Percentiles rank a stretch among this genome's conserved stretches.
phyloP scores from a whole-genome alignment of 1,140 invertebrate genomes.

The Meloidogyne chitwoodi region DNA sequence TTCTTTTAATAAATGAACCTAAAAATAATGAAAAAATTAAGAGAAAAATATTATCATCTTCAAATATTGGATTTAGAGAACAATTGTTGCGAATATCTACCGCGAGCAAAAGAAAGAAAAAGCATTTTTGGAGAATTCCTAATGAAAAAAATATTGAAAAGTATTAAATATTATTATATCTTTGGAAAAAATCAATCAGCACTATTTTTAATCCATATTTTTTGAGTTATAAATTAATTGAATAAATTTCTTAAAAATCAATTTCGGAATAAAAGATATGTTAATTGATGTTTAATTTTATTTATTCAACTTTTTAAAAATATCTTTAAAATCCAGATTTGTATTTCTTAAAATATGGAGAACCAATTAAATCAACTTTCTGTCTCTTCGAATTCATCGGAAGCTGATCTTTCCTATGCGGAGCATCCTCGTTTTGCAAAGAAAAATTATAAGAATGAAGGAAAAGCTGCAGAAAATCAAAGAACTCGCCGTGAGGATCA shows the following conservation, averaged over 20 bases:
- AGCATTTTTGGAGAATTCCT: background rate
- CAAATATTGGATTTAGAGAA: slow-evolving; percentile 1
- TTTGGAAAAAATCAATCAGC: too few species aligned
- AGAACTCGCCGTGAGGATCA: background rate
- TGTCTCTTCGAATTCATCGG: background rate
- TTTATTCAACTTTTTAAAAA: background rate
- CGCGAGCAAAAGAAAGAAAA: slow-evolving; percentile 1
- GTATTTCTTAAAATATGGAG: background rate
- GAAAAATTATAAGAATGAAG: background rate
- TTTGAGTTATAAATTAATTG: background rate
- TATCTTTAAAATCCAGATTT: background rate
- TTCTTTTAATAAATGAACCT: background rate
- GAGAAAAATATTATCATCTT: background rate
- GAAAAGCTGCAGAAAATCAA: slow-evolving; percentile 1
- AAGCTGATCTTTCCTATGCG: background rate
- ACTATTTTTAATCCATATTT: background rate
- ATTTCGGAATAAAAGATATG: background rate
- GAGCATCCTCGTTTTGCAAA: background rate
- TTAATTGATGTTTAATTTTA: background rate
- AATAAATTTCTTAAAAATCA: background rate
- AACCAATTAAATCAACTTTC: background rate
- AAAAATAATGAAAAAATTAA: background rate
- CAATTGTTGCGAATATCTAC: slow-evolving; percentile 16
- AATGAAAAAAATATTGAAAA: background rate
- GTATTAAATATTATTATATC: too few species aligned